These are phyloP conservation scores for Pogonognathellus flavescens DNA, from an alignment of 1,140 invertebrate genomes.

Conservation along the genomic window DNA sequence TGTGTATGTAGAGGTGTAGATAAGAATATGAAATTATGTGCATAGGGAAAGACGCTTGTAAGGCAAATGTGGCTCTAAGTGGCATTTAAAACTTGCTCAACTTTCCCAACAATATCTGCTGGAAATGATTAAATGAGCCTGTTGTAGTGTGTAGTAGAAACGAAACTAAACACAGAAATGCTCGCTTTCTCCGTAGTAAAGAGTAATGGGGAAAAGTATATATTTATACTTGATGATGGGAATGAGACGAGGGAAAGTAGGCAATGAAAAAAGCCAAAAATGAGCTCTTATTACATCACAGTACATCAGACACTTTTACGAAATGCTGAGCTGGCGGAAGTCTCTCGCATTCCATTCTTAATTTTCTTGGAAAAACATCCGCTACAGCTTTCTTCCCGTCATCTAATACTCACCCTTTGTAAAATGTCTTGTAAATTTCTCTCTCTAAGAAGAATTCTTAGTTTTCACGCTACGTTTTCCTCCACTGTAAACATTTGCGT, in stretches of 20 bases:
- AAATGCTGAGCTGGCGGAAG: slow-evolving; percentile 23
- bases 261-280: slow-evolving; percentile 49
- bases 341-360: slow-evolving; percentile 42
- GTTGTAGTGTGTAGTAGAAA: background rate
- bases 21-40: no score
- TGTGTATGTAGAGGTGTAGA: background rate
- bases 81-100: slow-evolving; percentile 48
- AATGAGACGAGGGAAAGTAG: background rate
- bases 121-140: slow-evolving; percentile 51
- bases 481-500: background rate
- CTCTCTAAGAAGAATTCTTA: background rate
- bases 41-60: background rate
- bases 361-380: slow-evolving; percentile 34
- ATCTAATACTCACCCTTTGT: slow-evolving; percentile 11
- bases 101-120: slow-evolving; percentile 38
- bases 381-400: slow-evolving; percentile 17
- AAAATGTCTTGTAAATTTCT: background rate
- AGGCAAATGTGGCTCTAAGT: slow-evolving; percentile 42
- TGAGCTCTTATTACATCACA: slow-evolving; percentile 41
- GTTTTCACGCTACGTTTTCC: background rate
- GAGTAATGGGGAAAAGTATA: slow-evolving; percentile 20
- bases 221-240: slow-evolving; percentile 44
- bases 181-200: slow-evolving; percentile 18
- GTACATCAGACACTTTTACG: slow-evolving; percentile 27
- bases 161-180: slow-evolving; percentile 20